Evolutionary conservation across 2,113 vertebrate genomes (phyloP).

Genomic region (Cyprinodon tularosa): DNA sequence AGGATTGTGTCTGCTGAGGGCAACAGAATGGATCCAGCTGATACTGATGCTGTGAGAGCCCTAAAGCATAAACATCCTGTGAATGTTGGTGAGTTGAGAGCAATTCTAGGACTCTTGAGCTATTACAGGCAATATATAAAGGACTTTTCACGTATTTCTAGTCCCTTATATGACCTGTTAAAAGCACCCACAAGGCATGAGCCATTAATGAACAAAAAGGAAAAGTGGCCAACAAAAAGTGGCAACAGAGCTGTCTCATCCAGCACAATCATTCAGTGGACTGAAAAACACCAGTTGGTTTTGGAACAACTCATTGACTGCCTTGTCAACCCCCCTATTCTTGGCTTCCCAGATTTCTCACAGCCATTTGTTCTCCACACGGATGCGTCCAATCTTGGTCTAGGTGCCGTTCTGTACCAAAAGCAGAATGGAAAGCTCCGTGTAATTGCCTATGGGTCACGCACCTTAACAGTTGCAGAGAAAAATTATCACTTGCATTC

Average conservation of each 20-base stretch:
- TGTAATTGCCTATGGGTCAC: neutral
- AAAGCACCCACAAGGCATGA: neutral
- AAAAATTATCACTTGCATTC: neutral
- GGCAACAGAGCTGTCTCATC: neutral
- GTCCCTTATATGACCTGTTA: constrained; percentile 1
- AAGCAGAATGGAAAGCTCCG: neutral
- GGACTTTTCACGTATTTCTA: too few relatives aligned
- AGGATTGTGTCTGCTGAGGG: too few relatives aligned
- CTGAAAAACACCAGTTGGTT: neutral
- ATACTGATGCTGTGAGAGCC: too few relatives aligned
- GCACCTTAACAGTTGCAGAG: neutral
- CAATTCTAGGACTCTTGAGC: too few relatives aligned
- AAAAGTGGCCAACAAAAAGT: neutral
- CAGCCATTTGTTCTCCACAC: constrained; percentile 1
- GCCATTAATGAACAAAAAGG: neutral
- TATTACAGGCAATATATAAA: too few relatives aligned
- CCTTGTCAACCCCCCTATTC: neutral
- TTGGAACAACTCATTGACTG: neutral
- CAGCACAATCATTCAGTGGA: neutral
- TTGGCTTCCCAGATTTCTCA: neutral
- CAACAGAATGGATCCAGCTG: too few relatives aligned
- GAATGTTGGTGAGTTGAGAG: too few relatives aligned
- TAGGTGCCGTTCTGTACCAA: neutral
- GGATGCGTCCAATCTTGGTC: neutral
- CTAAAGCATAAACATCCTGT: too few relatives aligned